Evolutionary conservation across 1,140 invertebrate species (phyloP).

Genomic region (Achatina immaculata): DNA sequence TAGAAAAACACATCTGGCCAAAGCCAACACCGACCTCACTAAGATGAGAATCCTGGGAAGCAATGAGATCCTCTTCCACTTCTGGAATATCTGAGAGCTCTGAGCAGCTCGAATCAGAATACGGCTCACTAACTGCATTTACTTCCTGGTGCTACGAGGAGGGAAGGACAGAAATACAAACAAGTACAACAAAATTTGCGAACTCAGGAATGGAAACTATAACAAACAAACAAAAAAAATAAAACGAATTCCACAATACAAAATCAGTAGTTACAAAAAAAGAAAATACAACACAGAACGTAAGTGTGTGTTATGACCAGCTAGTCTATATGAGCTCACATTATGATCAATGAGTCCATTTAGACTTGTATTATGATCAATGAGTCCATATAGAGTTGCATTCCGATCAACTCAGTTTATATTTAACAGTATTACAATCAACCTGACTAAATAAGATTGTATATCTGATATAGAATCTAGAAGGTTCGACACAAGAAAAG

Average conservation of each 20-base stretch:
- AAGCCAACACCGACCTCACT: slow-evolving; percentile 36
- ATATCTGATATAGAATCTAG: no score
- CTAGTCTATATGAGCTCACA: no score
- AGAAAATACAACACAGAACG: neutral
- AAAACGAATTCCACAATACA: neutral
- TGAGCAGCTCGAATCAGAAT: slow-evolving; percentile 74
- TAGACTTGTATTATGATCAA: no score
- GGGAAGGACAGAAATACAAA: slow-evolving; percentile 3
- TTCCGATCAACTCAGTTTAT: no score
- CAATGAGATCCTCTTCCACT: slow-evolving; percentile 69
- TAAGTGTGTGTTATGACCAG: no score
- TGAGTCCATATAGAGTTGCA: no score
- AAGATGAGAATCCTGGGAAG: slow-evolving; percentile 56
- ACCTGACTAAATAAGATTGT: no score
- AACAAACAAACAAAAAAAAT: no score
- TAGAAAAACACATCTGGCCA: neutral
- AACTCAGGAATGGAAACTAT: neutral
- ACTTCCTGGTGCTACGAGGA: slow-evolving; percentile 48
- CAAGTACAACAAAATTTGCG: slow-evolving; percentile 21
- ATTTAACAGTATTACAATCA: no score
- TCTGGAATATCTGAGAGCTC: slow-evolving; percentile 74
- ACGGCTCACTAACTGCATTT: slow-evolving; percentile 60
- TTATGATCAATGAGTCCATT: no score
- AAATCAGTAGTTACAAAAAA: neutral
- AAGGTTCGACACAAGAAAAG: no score